These are phyloP conservation scores for Sycon ciliatum DNA, from an alignment of 37 sponge, comb jelly and placozoan genomes.

Conservation along the genomic window DNA sequence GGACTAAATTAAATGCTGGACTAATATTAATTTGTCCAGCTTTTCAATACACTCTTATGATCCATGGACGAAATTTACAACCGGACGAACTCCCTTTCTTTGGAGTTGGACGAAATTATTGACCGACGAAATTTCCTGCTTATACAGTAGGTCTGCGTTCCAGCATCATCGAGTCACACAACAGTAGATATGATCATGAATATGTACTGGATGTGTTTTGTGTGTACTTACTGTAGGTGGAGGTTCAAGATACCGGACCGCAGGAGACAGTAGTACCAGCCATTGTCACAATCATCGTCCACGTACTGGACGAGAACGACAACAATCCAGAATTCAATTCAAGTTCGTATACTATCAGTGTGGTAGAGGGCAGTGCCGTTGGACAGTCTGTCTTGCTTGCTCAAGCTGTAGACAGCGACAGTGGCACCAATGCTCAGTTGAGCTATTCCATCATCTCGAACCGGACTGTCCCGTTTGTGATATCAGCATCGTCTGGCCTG, in stretches of 20 bases:
- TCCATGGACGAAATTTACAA: no score
- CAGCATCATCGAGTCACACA: background rate
- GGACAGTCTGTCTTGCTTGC: conserved; percentile 32
- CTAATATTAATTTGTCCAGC: no score
- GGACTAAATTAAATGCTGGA: no score
- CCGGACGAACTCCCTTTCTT: no score
- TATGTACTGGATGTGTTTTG: background rate
- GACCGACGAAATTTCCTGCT: no score
- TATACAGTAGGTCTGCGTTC: no score
- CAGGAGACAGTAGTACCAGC: conserved; percentile 19
- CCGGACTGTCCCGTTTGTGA: no score
- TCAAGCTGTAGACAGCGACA: conserved; percentile 59
- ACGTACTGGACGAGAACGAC: conserved; percentile 66
- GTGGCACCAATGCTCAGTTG: conserved; percentile 10
- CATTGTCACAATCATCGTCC: conserved; percentile 21
- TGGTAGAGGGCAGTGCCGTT: conserved; percentile 18
- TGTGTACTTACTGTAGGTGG: background rate
- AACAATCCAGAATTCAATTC: conserved; percentile 51
- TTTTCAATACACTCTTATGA: no score
- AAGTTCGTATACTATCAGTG: background rate
- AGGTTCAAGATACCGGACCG: conserved; percentile 24
- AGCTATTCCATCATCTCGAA: no score
- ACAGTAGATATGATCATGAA: background rate
- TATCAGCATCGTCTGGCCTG: no score
- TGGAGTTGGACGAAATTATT: no score